Percentiles rank a stretch among this genome's conserved stretches.
Evolutionary conservation across 2,888 invertebrate genomes (phyloP).

Genomic region (Crossocerus cetratus): DNA sequence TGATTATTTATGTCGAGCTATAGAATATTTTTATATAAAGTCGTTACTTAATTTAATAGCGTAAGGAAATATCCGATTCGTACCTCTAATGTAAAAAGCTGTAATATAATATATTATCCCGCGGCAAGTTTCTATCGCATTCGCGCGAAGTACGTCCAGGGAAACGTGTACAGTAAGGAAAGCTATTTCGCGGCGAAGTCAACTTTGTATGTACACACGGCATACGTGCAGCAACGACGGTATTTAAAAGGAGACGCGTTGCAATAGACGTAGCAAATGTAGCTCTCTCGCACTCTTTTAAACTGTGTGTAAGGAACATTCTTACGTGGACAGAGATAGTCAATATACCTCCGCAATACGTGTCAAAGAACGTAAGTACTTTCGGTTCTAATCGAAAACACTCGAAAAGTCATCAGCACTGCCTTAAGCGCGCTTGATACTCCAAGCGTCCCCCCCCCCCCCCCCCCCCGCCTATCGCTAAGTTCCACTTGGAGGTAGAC

Average conservation of each 20-base stretch:
- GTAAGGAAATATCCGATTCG: conserved; percentile 65
- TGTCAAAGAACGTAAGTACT: conserved; percentile 65
- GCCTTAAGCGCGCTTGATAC: conserved; percentile 11
- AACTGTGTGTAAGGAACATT: conserved; percentile 66
- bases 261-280: conserved; percentile 60
- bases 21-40: conserved; percentile 67
- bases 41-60: conserved; percentile 73
- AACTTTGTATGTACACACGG: conserved; percentile 72
- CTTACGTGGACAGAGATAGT: conserved; percentile 70
- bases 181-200: conserved; percentile 69
- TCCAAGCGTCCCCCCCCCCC: conserved; percentile 18
- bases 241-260: conserved; percentile 61
- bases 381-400: background rate
- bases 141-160: conserved; percentile 26
- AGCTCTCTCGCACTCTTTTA: conserved; percentile 49
- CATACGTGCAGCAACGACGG: conserved; percentile 58
- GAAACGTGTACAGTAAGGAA: conserved; percentile 68
- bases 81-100: conserved; percentile 73
- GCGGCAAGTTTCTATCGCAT: conserved; percentile 40
- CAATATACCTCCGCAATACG: conserved; percentile 72
- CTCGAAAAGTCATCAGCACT: conserved; percentile 1
- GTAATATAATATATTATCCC: conserved; percentile 68
- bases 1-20: conserved; percentile 73
- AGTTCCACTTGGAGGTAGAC: conserved; percentile 28
- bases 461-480: conserved; percentile 8